Evolutionary conservation across 2,113 vertebrate species (phyloP), one percentile per base, ranked within the genome.

Genomic region (Dolichallabes microphthalmus): DNA sequence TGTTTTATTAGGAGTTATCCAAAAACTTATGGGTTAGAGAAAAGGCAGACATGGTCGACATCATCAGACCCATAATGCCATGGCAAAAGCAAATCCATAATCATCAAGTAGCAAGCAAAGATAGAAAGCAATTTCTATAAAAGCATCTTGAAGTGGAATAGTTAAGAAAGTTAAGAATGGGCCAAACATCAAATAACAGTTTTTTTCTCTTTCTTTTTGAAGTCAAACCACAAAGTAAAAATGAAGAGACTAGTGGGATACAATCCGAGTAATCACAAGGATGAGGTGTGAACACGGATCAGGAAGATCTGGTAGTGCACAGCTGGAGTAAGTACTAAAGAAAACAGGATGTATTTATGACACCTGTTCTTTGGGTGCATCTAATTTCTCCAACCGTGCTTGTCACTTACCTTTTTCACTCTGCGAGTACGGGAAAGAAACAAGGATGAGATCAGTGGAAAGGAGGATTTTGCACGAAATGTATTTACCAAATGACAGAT

Each of bases 281-380:
- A 53, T 3, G 50, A 76, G 74, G 74, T 32, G n/a, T 30, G 52
- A 77, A 77, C n/a, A 57, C 3, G 17, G 52, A 30, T 77, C 74
- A 57, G 74, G n/a, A 77, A 15, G n/a, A 77, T 17, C 13, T 76
- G 50, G 50, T 76, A 19, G 10, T 15, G 50, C n/a, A 52, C 45
- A 53, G 45, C 50, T 55, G 74, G 74, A 53, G 74, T 14, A 76
- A n/a, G 73, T 8, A 53, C 73, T 27, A 52, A 15, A 14, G 5
- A 53, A 76, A 76, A 76, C 45, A 76, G 74, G 50, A 76, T 30
- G 52, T 55, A 14, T 76, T 55, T 53, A n/a, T 53, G 74, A 76
- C 74, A 76, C 74, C 25, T 55, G 25, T 55, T 53, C 74, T 76
- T 25, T 17, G 14, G n/a, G n/a, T 30, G n/a, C 74, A n/a, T 25